These are phyloP conservation scores for Oppia nitens DNA, from an alignment of 1,140 invertebrate species.

Conservation along the genomic window DNA sequence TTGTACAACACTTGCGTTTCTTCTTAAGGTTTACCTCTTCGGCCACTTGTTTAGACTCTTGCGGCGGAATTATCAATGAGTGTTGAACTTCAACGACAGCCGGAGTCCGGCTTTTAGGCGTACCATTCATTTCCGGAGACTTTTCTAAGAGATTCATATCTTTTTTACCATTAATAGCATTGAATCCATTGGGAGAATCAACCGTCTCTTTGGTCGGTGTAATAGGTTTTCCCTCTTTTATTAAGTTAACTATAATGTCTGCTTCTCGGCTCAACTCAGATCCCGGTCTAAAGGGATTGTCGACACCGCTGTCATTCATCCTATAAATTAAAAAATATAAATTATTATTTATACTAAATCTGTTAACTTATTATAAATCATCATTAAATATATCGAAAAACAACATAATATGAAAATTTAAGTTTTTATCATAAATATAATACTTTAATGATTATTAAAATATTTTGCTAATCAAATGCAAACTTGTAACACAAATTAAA, in stretches of 20 bases:
- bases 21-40: slow-evolving; percentile 72
- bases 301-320: slow-evolving; percentile 63
- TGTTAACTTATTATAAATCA: too few species aligned
- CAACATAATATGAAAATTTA: too few species aligned
- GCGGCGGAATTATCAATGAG: slow-evolving; percentile 45
- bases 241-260: slow-evolving; percentile 84
- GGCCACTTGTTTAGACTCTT: slow-evolving; percentile 49
- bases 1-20: slow-evolving; percentile 72
- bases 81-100: slow-evolving; percentile 52
- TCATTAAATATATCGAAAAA: too few species aligned
- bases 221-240: slow-evolving; percentile 71
- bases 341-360: too few species aligned
- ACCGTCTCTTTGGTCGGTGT: slow-evolving; percentile 28
- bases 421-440: too few species aligned
- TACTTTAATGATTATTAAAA: too few species aligned
- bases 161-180: not conserved
- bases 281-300: slow-evolving; percentile 91
- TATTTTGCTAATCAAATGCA: too few species aligned
- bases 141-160: not conserved
- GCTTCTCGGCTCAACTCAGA: slow-evolving; percentile 84
- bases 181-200: not conserved
- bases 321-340: not conserved
- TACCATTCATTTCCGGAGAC: slow-evolving; percentile 11
- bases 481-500: too few species aligned
- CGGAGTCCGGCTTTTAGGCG: slow-evolving; percentile 2